Conservation (phyloP, 2,113 vertebrate species). For the Cnemophilus loriae region DNA sequence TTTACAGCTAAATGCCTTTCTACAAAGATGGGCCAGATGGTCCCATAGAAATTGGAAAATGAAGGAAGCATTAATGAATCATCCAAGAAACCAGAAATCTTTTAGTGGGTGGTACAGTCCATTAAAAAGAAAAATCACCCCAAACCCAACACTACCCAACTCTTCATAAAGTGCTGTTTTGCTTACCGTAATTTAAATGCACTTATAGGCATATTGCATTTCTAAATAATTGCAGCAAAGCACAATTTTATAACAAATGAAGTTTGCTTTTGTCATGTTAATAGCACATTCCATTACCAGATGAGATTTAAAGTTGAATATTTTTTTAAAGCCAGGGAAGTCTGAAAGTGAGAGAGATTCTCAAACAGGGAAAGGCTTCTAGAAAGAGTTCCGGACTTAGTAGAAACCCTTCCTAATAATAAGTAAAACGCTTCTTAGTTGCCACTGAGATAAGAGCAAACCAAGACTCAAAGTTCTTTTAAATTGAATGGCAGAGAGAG, state of each 20-base stretch:
- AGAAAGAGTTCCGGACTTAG: not conserved
- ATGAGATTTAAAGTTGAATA: not conserved
- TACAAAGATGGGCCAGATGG: conserved; percentile 59
- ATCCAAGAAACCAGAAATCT: conserved; percentile 52
- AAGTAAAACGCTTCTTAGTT: not conserved
- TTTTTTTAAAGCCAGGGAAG: not conserved
- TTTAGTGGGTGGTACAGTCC: conserved; percentile 41
- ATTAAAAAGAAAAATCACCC: conserved; percentile 59
- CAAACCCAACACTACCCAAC: not conserved
- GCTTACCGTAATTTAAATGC: not conserved
- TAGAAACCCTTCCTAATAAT: not conserved
- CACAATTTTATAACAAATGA: not conserved
- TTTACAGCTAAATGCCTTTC: conserved; percentile 57
- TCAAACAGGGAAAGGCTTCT: not conserved
- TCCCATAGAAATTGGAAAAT: conserved; percentile 58
- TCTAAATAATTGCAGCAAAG: conserved; percentile 16
- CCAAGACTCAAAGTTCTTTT: not conserved
- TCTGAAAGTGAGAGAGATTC: not conserved
- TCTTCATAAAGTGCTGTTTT: conserved; percentile 8
- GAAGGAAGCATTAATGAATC: conserved; percentile 60
- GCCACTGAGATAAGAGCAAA: not conserved
- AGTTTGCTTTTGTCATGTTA: not conserved
- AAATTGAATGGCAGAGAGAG: not conserved
- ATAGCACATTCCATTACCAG: not conserved
- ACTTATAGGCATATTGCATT: conserved; percentile 11